Percentiles rank a stretch among this genome's conserved stretches.
These are phyloP conservation scores for Zaprionus inermis DNA, from an alignment of 1,140 invertebrate species.

Conservation along the genomic window DNA sequence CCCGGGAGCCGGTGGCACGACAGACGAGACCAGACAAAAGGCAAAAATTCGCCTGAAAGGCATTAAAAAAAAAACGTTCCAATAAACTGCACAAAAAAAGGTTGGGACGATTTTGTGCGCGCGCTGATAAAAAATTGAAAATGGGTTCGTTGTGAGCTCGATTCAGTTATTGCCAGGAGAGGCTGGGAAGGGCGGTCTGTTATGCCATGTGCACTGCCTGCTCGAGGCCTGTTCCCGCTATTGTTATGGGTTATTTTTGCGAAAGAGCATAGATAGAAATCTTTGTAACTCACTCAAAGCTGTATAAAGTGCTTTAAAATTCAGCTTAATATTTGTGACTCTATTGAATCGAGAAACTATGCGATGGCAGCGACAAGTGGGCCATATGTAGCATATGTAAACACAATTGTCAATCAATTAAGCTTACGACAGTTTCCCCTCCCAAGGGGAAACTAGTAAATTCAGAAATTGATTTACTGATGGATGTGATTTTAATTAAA, in stretches of 20 bases:
- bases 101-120: slow-evolving; percentile 26
- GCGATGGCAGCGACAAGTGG: not conserved
- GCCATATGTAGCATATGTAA: not conserved
- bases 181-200: not conserved
- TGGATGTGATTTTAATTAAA: slow-evolving; percentile 11
- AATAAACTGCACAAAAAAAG: slow-evolving; percentile 65
- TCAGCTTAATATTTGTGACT: not conserved
- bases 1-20: not conserved
- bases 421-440: not conserved
- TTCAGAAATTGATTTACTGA: not conserved
- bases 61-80: slow-evolving; percentile 62
- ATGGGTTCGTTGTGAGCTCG: slow-evolving; percentile 53
- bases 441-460: not conserved
- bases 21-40: slow-evolving; percentile 44
- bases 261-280: not conserved
- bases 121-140: slow-evolving; percentile 62
- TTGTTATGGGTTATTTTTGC: not conserved
- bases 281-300: not conserved
- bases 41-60: slow-evolving; percentile 44
- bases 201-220: slow-evolving; percentile 2
- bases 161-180: slow-evolving; percentile 39
- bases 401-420: slow-evolving; percentile 5
- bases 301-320: not conserved
- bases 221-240: not conserved
- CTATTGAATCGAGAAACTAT: not conserved